A percentile compares a stretch with the other conserved stretches of the same genome.
Conservation (phyloP, 2,888 invertebrate species). For the Tinea trinotella region DNA sequence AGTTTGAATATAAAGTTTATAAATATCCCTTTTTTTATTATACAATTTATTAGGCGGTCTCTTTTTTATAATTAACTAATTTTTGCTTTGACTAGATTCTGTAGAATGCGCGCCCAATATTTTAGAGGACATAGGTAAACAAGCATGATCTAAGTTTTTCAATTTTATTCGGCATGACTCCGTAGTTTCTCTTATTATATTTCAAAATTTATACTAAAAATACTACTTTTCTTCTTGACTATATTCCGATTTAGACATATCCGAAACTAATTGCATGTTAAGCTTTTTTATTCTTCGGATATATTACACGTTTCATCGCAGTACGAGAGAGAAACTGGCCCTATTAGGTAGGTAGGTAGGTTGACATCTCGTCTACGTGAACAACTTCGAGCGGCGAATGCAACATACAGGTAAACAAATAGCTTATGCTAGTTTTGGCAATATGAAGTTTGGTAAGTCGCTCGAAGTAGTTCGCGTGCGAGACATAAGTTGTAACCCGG, state of each 20-base stretch:
- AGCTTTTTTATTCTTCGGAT: slow-evolving; percentile 6
- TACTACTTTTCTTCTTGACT: neutral
- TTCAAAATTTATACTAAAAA: slow-evolving; percentile 13
- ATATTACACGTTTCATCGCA: neutral
- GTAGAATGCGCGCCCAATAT: slow-evolving; percentile 3
- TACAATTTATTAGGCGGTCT: neutral
- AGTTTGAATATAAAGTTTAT: neutral
- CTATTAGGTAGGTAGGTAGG: slow-evolving; percentile 5
- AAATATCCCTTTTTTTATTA: neutral
- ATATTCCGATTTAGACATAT: slow-evolving; percentile 5
- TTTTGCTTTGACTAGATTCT: neutral
- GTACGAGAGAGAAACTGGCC: neutral
- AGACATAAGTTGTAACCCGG: slow-evolving; percentile 38
- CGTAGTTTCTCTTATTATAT: slow-evolving; percentile 32
- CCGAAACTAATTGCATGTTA: slow-evolving; percentile 39
- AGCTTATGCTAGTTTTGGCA: no score
- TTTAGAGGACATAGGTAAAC: slow-evolving; percentile 1
- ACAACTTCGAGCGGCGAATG: neutral
- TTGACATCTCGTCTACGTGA: neutral
- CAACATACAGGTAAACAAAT: no score
- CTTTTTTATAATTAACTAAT: neutral
- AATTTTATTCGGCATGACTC: slow-evolving; percentile 52
- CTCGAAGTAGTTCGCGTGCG: slow-evolving; percentile 6
- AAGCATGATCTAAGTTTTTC: slow-evolving; percentile 44
- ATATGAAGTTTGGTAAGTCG: neutral